These are phyloP conservation scores for Amblyjoppa fuscipennis DNA, from an alignment of 2,888 invertebrate species.

Conservation along the genomic window DNA sequence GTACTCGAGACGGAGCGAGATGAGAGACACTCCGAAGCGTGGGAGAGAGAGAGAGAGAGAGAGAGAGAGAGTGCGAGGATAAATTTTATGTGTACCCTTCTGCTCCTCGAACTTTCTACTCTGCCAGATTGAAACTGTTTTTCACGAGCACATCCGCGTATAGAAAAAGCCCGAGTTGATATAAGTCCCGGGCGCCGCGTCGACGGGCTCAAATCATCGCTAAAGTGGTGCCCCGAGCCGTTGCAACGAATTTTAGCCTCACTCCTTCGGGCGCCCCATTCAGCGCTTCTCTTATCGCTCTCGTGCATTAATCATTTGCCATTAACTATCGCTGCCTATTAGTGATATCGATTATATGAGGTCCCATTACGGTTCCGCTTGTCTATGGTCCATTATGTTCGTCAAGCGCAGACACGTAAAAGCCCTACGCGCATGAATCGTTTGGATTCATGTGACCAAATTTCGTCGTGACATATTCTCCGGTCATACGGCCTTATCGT, in stretches of 20 bases:
- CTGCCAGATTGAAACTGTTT: constrained; percentile 77
- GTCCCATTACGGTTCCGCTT: neutral
- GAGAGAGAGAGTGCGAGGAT: neutral
- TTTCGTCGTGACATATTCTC: neutral
- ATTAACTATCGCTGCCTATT: constrained; percentile 49
- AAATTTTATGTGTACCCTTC: constrained; percentile 39
- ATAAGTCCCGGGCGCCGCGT: constrained; percentile 43
- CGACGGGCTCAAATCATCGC: constrained; percentile 55
- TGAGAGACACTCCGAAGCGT: constrained; percentile 22
- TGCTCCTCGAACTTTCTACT: constrained; percentile 74
- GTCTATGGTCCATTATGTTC: neutral
- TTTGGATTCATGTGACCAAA: neutral
- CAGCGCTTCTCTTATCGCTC: constrained; percentile 11
- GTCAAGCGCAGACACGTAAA: neutral
- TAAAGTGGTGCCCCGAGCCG: constrained; percentile 36
- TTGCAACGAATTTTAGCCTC: constrained; percentile 46
- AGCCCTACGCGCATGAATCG: neutral
- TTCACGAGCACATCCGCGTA: constrained; percentile 61
- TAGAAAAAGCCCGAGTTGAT: constrained; percentile 14
- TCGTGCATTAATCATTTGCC: constrained; percentile 53
- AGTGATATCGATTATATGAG: constrained; percentile 46
- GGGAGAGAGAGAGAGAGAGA: neutral
- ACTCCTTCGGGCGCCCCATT: neutral
- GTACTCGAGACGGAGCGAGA: constrained; percentile 11
- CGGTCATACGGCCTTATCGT: neutral